Evolutionary conservation across 2,888 invertebrate genomes (phyloP).

Genomic region (Taenaris catops): DNA sequence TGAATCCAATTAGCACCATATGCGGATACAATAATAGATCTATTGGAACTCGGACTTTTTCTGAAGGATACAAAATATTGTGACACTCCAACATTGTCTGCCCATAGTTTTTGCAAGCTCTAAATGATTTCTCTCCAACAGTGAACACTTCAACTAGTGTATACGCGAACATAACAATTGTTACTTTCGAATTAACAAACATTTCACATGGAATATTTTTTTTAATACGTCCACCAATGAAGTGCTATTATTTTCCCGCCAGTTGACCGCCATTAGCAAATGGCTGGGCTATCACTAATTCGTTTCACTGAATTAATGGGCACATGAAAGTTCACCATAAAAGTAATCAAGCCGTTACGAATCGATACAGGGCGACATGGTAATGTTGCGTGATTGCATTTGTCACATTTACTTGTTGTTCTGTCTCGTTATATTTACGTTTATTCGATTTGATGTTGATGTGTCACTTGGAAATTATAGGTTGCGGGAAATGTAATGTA

Average conservation of each 20-base stretch:
- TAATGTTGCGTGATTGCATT: slow-evolving; percentile 19
- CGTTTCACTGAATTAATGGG: slow-evolving; percentile 34
- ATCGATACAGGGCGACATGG: slow-evolving; percentile 25
- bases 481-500: background rate
- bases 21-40: slow-evolving; percentile 80
- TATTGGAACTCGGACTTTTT: slow-evolving; percentile 57
- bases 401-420: slow-evolving; percentile 6
- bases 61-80: slow-evolving; percentile 49
- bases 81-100: slow-evolving; percentile 63
- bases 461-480: background rate
- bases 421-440: slow-evolving; percentile 3
- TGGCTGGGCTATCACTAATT: slow-evolving; percentile 42
- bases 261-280: slow-evolving; percentile 23
- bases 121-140: slow-evolving; percentile 53
- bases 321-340: slow-evolving; percentile 32
- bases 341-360: slow-evolving; percentile 38
- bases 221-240: slow-evolving; percentile 7
- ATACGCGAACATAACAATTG: slow-evolving; percentile 13
- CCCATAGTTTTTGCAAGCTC: slow-evolving; percentile 56
- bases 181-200: slow-evolving; percentile 16
- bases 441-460: slow-evolving; percentile 1
- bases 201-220: slow-evolving; percentile 24
- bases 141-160: slow-evolving; percentile 21
- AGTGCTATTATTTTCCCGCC: slow-evolving; percentile 15
- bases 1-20: slow-evolving; percentile 78